phyloP scores from a whole-genome alignment of 2,113 vertebrate genomes.

The Petroica traversi region DNA sequence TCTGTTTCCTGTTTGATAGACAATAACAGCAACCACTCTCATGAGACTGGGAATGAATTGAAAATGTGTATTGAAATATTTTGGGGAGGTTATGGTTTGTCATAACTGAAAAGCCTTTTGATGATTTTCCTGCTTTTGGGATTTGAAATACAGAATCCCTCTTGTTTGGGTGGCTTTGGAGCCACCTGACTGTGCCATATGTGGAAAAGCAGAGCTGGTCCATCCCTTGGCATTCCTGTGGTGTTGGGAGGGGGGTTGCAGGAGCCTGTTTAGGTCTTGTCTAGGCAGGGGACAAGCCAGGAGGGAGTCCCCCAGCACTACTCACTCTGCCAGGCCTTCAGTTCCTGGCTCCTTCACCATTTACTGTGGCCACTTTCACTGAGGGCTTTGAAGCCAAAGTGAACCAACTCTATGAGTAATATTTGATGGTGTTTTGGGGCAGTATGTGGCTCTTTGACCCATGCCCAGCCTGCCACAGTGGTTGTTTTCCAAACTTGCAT shows the following conservation, averaged over 20 bases:
- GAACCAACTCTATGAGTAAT: neutral
- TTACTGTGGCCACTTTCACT: neutral
- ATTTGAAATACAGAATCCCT: neutral
- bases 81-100: conserved; percentile 50
- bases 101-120: neutral
- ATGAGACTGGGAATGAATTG: neutral
- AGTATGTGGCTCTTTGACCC: neutral
- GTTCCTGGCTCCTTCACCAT: neutral
- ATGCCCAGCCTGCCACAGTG: neutral
- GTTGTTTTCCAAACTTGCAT: neutral
- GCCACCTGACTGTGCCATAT: neutral
- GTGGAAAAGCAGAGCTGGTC: neutral
- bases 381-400: neutral
- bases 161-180: neutral
- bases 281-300: neutral
- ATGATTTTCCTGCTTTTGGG: neutral
- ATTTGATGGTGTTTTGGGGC: neutral
- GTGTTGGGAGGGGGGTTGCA: neutral
- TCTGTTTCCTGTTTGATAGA: conserved; percentile 3
- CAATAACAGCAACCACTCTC: neutral
- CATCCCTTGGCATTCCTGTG: neutral
- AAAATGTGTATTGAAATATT: conserved; percentile 29
- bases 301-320: neutral
- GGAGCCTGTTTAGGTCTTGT: neutral
- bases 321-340: neutral